Evolutionary conservation across 23 tunicate genomes (phyloP).

Genomic region (Ciona savignyi): DNA sequence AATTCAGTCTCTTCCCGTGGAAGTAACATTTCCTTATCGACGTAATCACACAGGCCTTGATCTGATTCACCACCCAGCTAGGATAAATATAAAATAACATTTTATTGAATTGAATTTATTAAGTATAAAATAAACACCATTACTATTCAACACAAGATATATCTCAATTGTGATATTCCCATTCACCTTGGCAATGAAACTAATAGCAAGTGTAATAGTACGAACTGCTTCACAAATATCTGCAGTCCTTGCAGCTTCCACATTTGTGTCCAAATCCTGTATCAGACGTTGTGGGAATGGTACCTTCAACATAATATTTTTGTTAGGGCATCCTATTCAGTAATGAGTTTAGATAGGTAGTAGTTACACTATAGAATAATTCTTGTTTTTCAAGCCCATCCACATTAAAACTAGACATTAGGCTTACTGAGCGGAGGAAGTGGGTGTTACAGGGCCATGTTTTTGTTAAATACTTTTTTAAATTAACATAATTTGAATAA

Average conservation of each 20-base stretch:
- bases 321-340: too few species aligned
- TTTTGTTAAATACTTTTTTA: too few species aligned
- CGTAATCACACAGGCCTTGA: conserved; percentile 30
- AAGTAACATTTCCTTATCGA: conserved; percentile 46
- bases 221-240: conserved; percentile 53
- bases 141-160: neutral
- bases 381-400: too few species aligned
- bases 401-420: too few species aligned
- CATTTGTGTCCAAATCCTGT: conserved; percentile 15
- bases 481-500: too few species aligned
- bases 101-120: too few species aligned
- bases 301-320: too few species aligned
- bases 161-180: neutral
- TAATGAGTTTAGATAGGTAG: too few species aligned
- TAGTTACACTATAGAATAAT: too few species aligned
- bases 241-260: conserved; percentile 14
- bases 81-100: neutral
- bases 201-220: conserved; percentile 27
- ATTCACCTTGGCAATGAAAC: conserved; percentile 44
- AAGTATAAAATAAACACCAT: too few species aligned
- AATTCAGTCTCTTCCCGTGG: conserved; percentile 28
- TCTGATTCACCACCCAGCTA: conserved; percentile 30
- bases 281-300: conserved; percentile 18
- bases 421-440: too few species aligned
- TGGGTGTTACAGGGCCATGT: too few species aligned